A percentile compares a stretch with the other conserved stretches of the same genome.
These are phyloP conservation scores for Bombus breviceps DNA, from an alignment of 1,140 invertebrate genomes.

Conservation along the genomic window DNA sequence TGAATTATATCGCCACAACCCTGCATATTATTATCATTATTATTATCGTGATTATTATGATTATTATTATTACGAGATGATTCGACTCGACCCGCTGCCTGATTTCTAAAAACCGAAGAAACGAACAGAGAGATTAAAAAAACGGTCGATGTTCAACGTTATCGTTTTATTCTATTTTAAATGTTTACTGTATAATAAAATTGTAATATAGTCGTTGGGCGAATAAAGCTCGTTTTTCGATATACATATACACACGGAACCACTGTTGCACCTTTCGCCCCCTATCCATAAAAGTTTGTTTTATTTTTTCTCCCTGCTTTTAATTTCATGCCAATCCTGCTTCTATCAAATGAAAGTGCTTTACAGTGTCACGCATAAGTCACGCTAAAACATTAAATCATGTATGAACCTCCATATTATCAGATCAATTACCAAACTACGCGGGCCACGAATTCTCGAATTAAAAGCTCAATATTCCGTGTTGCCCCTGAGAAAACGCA, in stretches of 20 bases:
- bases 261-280: background rate
- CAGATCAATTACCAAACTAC: background rate
- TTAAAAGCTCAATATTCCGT: background rate
- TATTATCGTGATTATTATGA: constrained; percentile 2
- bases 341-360: background rate
- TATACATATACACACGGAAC: constrained; percentile 33
- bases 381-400: background rate
- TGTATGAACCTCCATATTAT: background rate
- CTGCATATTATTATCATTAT: constrained; percentile 14
- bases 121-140: background rate
- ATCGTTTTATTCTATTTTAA: constrained; percentile 79
- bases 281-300: too few relatives aligned
- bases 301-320: background rate
- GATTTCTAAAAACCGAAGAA: constrained; percentile 71
- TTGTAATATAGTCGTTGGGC: constrained; percentile 81
- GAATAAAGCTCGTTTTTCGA: constrained; percentile 81
- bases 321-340: background rate
- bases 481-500: background rate
- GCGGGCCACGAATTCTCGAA: background rate
- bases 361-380: background rate
- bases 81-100: constrained; percentile 62
- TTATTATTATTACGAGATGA: constrained; percentile 36
- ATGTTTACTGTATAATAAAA: constrained; percentile 80
- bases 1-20: constrained; percentile 43
- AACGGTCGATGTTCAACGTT: constrained; percentile 75